Conservation (phyloP, 2,888 invertebrate genomes). For the Leucophenga montana region DNA sequence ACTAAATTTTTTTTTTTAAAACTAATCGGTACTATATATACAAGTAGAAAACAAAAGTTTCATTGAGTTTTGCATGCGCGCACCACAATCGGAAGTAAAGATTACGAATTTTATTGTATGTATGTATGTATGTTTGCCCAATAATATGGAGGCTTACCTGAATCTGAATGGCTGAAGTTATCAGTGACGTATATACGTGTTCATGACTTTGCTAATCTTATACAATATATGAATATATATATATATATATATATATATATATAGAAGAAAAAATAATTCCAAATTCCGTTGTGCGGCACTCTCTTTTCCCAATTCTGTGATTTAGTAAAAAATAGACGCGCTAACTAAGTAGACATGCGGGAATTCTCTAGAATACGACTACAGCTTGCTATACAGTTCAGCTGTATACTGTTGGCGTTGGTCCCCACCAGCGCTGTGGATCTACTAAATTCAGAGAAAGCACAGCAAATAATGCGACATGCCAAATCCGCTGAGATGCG, state of each 20-base stretch:
- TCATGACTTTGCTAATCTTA: background rate
- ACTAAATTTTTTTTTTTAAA: background rate
- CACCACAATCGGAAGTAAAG: conserved; percentile 5
- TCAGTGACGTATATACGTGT: conserved; percentile 1
- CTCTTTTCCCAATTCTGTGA: no score
- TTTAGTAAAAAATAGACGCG: background rate
- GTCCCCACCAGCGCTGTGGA: conserved; percentile 39
- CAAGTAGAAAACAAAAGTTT: background rate
- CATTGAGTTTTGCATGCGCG: conserved; percentile 1
- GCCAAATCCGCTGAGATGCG: conserved; percentile 65
- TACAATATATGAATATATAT: no score
- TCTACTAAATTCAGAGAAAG: background rate
- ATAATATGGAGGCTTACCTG: no score
- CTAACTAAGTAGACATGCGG: conserved; percentile 11
- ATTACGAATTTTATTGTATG: background rate
- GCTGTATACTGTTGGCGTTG: background rate
- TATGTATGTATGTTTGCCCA: no score
- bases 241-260: no score
- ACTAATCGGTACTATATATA: no score
- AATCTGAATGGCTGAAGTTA: background rate
- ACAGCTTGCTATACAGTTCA: background rate
- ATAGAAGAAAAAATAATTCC: no score
- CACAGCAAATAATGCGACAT: conserved; percentile 58
- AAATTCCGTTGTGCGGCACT: no score
- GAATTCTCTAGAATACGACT: background rate